Base-by-base conservation (phyloP, 2,113 vertebrate species). In the Apus apus region DNA sequence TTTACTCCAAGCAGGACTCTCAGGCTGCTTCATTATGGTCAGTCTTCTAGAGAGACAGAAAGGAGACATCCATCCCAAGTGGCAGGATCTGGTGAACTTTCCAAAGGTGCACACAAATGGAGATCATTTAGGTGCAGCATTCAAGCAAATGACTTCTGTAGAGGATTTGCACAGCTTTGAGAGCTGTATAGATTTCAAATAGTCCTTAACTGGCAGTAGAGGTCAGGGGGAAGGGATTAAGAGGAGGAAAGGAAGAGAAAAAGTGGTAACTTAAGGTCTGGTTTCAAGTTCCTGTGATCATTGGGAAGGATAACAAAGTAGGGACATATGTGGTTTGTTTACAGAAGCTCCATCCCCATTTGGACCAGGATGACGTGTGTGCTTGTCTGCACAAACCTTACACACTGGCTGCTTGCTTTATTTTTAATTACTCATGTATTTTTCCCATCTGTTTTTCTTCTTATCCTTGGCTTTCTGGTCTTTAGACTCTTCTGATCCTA, bases 401-500 rank as follows among this genome's bases (percentile, higher is more conserved):
- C 13, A 29, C 43, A 1, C 38, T 70, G 79, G 1, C 64, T 77
- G 43, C 40, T 13, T 64, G 53, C 83, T 83, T 67, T 26, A 61
- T 53, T 91, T 89, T 61, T 64, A 85, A 8, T 96, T 75, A 65
- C 61, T 87, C 30, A 3, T 34, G 32, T 65, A 0, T 38, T 96
- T 93, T 71, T 11, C 61, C 74, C 34, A 48, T 27, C 78, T 94
- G 51, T 34, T 88, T 90, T 60, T 54, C 62, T 66, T 43, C 60
- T 88, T 25, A 7, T 12, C 29, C 73, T 80, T 57, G 23, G 18
- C 78, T 94, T 78, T 89, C 57, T 85, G 70, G 14, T 93, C 72
- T 92, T 90, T 15, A 71, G 83, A 11, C 53, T 60, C 38, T 56
- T 78, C 53, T 90, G 86, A 83, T 93, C 83, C 72, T 26, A 71